Conservation (phyloP, 2,797 vertebrate species). For the Chelon labrosus region DNA sequence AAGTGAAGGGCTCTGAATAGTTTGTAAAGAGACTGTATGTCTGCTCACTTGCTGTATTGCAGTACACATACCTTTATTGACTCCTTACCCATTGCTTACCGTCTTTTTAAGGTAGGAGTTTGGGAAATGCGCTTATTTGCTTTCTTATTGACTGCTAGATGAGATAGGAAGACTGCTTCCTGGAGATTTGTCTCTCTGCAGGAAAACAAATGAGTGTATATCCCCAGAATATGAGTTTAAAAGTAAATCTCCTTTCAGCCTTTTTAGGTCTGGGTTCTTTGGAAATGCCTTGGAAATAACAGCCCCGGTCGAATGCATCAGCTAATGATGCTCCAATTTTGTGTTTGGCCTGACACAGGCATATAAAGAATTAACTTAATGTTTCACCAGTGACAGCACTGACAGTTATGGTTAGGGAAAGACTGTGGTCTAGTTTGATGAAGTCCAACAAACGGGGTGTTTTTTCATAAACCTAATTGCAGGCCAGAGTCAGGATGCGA, state of each 20-base stretch:
- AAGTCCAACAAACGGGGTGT: too few species aligned
- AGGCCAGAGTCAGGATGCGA: background rate
- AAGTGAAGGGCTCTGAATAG: background rate
- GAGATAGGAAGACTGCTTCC: background rate
- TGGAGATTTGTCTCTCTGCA: background rate
- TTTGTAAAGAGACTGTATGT: background rate
- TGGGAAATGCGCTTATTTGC: conserved; percentile 6
- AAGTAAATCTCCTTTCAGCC: background rate
- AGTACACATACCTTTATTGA: too few species aligned
- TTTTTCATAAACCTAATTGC: too few species aligned
- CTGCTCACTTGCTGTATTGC: too few species aligned
- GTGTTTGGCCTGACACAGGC: background rate
- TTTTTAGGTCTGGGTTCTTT: too few species aligned
- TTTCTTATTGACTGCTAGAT: background rate
- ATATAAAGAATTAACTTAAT: too few species aligned
- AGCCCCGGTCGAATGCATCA: background rate
- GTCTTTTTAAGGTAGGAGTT: background rate
- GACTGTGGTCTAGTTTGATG: too few species aligned
- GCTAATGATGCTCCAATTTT: background rate
- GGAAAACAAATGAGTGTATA: background rate
- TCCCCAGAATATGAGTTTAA: background rate
- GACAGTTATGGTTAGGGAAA: too few species aligned
- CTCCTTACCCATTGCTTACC: too few species aligned
- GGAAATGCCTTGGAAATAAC: too few species aligned
- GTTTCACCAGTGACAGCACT: too few species aligned